Evolutionary conservation across 2,113 vertebrate species (phyloP).

Genomic region (Sinocyclocheilus maitianheensis): DNA sequence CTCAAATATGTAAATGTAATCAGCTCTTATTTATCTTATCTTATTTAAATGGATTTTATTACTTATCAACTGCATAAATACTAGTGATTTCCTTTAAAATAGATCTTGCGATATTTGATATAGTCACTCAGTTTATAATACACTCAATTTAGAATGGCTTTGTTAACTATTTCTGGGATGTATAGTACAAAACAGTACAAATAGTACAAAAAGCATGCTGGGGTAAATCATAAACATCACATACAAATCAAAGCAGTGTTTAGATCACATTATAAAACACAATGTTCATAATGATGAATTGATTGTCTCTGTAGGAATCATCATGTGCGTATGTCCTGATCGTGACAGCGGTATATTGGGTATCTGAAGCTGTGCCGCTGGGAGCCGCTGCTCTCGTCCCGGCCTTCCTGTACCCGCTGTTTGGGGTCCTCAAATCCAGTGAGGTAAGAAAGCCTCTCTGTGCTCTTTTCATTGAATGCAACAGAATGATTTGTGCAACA

Average conservation of each 20-base stretch:
- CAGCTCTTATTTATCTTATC: neutral
- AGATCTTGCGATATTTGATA: neutral
- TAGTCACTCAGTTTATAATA: neutral
- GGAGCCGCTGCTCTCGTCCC: slow-evolving; percentile 95
- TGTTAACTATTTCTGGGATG: no score
- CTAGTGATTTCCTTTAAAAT: neutral
- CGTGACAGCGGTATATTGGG: slow-evolving; percentile 93
- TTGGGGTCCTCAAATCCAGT: slow-evolving; percentile 95
- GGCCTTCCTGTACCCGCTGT: slow-evolving; percentile 94
- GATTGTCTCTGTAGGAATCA: slow-evolving; percentile 74
- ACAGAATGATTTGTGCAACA: no score
- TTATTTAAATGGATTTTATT: neutral
- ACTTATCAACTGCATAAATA: neutral
- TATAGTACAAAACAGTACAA: neutral
- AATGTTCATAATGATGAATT: no score
- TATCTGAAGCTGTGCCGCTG: slow-evolving; percentile 92
- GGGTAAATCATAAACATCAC: no score
- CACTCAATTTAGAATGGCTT: neutral
- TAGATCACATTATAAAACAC: neutral
- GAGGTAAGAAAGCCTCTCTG: slow-evolving; percentile 79
- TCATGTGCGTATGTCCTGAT: slow-evolving; percentile 93
- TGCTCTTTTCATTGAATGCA: neutral
- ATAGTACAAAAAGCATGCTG: no score
- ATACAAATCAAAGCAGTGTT: neutral
- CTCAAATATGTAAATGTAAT: neutral